A percentile compares a stretch with the other conserved stretches of the same genome.
Conservation (phyloP, 2,113 vertebrate genomes). For the Egretta garzetta region DNA sequence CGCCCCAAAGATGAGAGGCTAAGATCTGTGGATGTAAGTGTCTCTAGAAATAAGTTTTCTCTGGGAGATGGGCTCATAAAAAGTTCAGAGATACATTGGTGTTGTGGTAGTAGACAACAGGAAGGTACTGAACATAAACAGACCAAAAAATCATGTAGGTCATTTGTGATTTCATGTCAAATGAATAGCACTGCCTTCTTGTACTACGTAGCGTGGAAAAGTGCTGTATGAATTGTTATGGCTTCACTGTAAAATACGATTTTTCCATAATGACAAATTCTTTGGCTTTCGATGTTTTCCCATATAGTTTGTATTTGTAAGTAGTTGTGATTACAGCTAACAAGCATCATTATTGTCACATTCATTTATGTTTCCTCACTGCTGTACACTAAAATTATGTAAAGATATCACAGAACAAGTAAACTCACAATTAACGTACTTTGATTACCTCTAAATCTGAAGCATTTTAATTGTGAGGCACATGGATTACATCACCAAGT, state of each 20-base stretch:
- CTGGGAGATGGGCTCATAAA: not conserved
- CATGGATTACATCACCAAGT: not conserved
- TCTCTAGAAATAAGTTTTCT: not conserved
- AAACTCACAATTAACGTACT: not conserved
- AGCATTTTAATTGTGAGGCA: not conserved
- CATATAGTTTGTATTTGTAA: not conserved
- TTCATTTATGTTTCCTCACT: not conserved
- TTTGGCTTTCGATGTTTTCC: not conserved
- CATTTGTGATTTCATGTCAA: not conserved
- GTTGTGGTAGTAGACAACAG: not conserved
- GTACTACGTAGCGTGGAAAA: not conserved
- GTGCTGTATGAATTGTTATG: not conserved
- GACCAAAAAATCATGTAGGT: not conserved
- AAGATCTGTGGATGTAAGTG: not conserved
- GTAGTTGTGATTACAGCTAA: not conserved
- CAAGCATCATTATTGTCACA: not conserved
- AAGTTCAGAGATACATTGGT: not conserved
- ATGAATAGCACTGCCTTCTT: not conserved
- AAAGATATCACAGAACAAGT: not conserved
- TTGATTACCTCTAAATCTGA: not conserved
- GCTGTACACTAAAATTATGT: not conserved
- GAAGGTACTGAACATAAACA: not conserved
- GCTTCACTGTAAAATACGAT: not conserved
- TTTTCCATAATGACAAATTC: not conserved
- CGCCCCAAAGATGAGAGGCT: not conserved